Base-by-base conservation (phyloP, 2,888 invertebrate species). In the Agriopis marginaria region DNA sequence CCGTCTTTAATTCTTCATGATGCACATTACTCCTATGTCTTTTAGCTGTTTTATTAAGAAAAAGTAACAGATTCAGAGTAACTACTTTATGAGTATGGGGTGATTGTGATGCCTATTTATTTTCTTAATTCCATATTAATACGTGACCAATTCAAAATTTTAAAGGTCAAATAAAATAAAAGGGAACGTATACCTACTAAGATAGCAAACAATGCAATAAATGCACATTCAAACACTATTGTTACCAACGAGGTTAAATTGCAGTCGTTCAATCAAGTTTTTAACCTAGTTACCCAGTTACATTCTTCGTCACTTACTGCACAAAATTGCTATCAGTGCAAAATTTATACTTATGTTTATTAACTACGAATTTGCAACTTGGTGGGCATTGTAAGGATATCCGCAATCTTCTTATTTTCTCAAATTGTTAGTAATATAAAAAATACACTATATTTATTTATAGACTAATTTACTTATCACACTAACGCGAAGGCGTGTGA, bases 251-350 rank as follows among this genome's bases (percentile, higher is more conserved):
- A 59, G 54, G 49, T 45, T 58, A 47, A 56, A 58, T 47, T 44
- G 66, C 51, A 61, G 17, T 44, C 39, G 23, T 42, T 14, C 32
- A 45, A 50, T 62, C 14, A 49, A 54, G 44, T 40, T 66, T 54
- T 66, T 56, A 56, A 49, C 62, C 61, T 39, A 50, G 23, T 56
- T 67, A 56, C 66, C 62, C 44, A 51, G 44, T 58, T 44, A 62
- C 62, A 67, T 55, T 56, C 9, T 53, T 63, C 51, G 10, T 17
- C 67, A 58, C 58, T 67, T 50, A 45, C 17, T 14, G 62, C 32
- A n/a, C 58, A 63, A 49, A 67, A 53, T 17, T 53, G 56, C 58
- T 44, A 45, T 49, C 53, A 12, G 23, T 32, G 61, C 61, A 32
- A 44, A 60, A 32, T 40, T 17, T 40, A 9, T 42, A 39, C 0